phyloP scores from a whole-genome alignment of 2,113 vertebrate genomes.

The Coturnix japonica region DNA sequence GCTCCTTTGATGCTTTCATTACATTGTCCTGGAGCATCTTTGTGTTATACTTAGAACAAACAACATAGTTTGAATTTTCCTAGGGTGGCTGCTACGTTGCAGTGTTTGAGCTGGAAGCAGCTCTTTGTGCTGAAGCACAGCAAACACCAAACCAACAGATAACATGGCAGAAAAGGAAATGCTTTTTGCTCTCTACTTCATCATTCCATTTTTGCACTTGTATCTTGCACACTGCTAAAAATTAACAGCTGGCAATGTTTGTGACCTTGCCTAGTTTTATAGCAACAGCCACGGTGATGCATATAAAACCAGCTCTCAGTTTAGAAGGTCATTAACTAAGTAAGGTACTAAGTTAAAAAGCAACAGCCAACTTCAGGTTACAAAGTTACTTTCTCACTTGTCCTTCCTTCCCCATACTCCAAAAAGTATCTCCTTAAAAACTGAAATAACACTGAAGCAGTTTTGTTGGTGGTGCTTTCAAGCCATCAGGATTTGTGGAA shows the following conservation, averaged over 20 bases:
- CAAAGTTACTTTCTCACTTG: neutral
- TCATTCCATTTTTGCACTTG: neutral
- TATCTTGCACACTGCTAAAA: neutral
- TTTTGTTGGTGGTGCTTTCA: neutral
- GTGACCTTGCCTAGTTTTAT: neutral
- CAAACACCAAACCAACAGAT: neutral
- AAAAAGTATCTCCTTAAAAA: neutral
- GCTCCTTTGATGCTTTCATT: neutral
- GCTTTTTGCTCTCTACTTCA: neutral
- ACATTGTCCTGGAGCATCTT: rapidly evolving
- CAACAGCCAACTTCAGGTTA: neutral
- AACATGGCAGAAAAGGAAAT: rapidly evolving
- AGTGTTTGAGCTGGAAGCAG: neutral
- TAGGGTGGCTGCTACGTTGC: neutral
- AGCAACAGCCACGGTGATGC: neutral
- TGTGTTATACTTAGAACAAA: neutral
- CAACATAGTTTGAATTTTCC: neutral
- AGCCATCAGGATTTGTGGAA: neutral
- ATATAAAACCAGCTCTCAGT: neutral
- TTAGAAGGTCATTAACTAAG: neutral
- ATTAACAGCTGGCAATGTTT: neutral
- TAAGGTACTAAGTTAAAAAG: neutral
- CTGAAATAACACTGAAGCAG: neutral
- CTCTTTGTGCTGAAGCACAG: neutral
- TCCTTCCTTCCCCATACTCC: neutral